phyloP scores from a whole-genome alignment of 2,113 vertebrate species.

The Apodemus sylvaticus region DNA sequence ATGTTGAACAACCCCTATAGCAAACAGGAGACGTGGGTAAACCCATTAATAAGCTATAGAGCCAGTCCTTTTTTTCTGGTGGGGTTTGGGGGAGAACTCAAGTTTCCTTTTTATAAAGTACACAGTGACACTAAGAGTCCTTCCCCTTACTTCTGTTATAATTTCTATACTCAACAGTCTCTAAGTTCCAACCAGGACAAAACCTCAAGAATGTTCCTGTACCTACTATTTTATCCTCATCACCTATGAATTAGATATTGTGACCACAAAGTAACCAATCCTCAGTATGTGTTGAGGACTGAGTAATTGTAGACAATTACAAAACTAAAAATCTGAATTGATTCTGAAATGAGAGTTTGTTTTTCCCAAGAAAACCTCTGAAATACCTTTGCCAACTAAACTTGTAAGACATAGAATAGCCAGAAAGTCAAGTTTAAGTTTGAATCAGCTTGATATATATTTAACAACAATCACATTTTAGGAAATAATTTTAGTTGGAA shows the following conservation, averaged over 20 bases:
- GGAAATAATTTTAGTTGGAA: slow-evolving; percentile 34
- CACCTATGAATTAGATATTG: not conserved
- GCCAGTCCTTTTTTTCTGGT: not conserved
- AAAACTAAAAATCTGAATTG: slow-evolving; percentile 28
- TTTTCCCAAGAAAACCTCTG: slow-evolving; percentile 3
- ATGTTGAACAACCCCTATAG: not conserved
- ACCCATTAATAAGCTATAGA: not conserved
- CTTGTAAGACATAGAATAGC: not conserved
- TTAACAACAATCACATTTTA: slow-evolving; percentile 34
- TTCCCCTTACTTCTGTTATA: not conserved
- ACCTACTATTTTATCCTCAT: not conserved
- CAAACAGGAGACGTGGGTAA: not conserved
- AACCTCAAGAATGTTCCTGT: not conserved
- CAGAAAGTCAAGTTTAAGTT: slow-evolving; percentile 41
- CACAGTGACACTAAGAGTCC: not conserved
- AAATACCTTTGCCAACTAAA: slow-evolving; percentile 36
- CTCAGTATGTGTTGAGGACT: slow-evolving; percentile 21
- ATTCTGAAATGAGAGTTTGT: not conserved
- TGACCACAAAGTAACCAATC: not conserved
- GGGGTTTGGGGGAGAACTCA: not conserved
- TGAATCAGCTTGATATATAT: not conserved
- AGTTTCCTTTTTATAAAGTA: slow-evolving; percentile 2
- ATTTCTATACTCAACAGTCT: not conserved
- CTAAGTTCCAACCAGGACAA: slow-evolving; percentile 9
- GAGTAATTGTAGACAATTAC: not conserved